These are phyloP conservation scores for Nezara viridula DNA, from an alignment of 2,888 invertebrate genomes.

Conservation along the genomic window DNA sequence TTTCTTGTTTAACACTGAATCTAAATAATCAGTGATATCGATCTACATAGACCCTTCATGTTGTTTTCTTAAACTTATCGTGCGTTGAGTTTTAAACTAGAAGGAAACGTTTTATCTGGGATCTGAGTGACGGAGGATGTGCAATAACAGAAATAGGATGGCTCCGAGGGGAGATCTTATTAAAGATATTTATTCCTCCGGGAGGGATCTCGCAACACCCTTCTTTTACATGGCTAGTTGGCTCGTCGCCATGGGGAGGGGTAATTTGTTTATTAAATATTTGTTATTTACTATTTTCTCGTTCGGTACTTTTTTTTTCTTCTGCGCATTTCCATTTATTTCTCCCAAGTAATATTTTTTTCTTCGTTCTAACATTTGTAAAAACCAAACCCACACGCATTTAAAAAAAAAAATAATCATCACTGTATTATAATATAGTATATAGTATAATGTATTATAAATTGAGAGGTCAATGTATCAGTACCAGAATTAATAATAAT, in stretches of 20 bases:
- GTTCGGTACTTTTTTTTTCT: not conserved
- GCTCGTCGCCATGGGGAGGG: not conserved
- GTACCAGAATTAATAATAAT: too few species aligned
- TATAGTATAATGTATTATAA: too few species aligned
- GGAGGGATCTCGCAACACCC: not conserved
- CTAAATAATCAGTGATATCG: not conserved
- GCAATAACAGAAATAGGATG: constrained; percentile 12
- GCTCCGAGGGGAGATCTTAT: not conserved
- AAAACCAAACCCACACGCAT: too few species aligned
- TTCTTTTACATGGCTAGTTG: constrained; percentile 31
- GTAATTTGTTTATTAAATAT: constrained; percentile 8
- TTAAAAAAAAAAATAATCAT: too few species aligned
- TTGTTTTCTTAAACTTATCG: not conserved
- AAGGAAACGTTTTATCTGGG: not conserved
- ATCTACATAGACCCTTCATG: not conserved
- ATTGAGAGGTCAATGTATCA: too few species aligned
- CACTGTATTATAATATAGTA: too few species aligned
- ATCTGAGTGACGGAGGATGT: not conserved
- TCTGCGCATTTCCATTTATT: not conserved
- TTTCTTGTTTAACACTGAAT: too few species aligned
- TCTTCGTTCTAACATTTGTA: too few species aligned
- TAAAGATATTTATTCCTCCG: not conserved
- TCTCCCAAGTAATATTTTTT: not conserved
- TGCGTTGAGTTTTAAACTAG: not conserved
- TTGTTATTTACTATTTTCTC: not conserved